phyloP scores from a whole-genome alignment of 1,140 invertebrate species.

The Drosophila grimshawi region DNA sequence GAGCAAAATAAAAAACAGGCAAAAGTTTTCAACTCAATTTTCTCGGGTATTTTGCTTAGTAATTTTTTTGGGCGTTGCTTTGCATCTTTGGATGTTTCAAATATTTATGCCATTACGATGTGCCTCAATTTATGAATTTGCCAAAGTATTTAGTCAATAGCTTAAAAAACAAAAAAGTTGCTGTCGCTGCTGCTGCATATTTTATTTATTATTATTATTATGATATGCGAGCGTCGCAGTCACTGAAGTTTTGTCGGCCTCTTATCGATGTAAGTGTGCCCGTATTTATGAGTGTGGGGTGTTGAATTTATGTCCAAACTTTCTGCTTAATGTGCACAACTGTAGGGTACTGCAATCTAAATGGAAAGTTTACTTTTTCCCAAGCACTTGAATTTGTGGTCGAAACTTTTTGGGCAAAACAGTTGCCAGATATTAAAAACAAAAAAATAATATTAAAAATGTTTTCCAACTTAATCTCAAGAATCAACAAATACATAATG shows the following conservation, averaged over 20 bases:
- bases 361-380: conserved; percentile 34
- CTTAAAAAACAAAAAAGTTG: conserved; percentile 45
- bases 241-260: conserved; percentile 18
- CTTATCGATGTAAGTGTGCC: conserved; percentile 60
- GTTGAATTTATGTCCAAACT: conserved; percentile 75
- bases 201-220: conserved; percentile 52
- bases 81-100: conserved; percentile 56
- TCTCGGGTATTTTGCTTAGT: conserved; percentile 48
- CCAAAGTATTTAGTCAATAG: conserved; percentile 82
- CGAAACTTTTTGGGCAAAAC: conserved; percentile 12
- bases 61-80: conserved; percentile 39
- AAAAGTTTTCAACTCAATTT: conserved; percentile 78
- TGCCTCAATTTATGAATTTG: conserved; percentile 80
- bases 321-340: conserved; percentile 65
- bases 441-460: background rate
- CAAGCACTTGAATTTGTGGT: conserved; percentile 26
- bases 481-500: too few relatives aligned
- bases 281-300: conserved; percentile 64
- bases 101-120: conserved; percentile 75
- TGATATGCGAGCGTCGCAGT: conserved; percentile 4
- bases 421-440: conserved; percentile 13
- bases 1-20: conserved; percentile 2
- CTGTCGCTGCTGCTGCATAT: conserved; percentile 56
- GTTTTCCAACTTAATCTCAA: too few relatives aligned
- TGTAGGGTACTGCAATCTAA: conserved; percentile 54